A percentile compares a stretch with the other conserved stretches of the same genome.
phyloP scores from a whole-genome alignment of 2,888 invertebrate genomes.

The Abrostola tripartita region DNA sequence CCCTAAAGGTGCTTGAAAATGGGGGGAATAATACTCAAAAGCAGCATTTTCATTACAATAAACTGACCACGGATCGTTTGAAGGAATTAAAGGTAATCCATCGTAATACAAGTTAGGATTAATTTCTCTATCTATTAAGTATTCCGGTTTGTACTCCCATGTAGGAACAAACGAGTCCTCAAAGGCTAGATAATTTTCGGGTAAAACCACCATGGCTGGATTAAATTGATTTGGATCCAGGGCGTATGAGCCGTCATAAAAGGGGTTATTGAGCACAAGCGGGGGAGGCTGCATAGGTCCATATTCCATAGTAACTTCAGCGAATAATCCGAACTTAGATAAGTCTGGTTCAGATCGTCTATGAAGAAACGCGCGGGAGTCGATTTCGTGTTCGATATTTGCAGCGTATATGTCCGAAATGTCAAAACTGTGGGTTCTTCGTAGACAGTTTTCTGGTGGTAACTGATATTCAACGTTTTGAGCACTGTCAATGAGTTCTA shows the following conservation, averaged over 20 bases:
- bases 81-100: constrained; percentile 78
- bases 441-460: constrained; percentile 69
- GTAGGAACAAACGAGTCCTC: constrained; percentile 86
- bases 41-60: constrained; percentile 75
- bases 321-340: constrained; percentile 79
- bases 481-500: constrained; percentile 67
- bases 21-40: constrained; percentile 79
- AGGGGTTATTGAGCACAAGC: constrained; percentile 85
- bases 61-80: constrained; percentile 83
- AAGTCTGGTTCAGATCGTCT: constrained; percentile 84
- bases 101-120: constrained; percentile 78
- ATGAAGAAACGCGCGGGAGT: constrained; percentile 66
- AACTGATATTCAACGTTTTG: constrained; percentile 64
- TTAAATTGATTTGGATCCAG: constrained; percentile 72
- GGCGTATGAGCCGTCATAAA: constrained; percentile 83
- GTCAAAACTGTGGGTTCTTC: constrained; percentile 84
- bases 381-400: constrained; percentile 68
- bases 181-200: constrained; percentile 86
- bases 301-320: constrained; percentile 78
- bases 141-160: constrained; percentile 81
- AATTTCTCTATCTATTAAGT: constrained; percentile 69
- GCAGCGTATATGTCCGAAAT: constrained; percentile 77
- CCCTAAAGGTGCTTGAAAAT: constrained; percentile 72
- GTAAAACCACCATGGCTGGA: constrained; percentile 77
- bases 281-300: constrained; percentile 74